Percentiles rank a stretch among this genome's conserved stretches.
Evolutionary conservation across 2,797 vertebrate species (phyloP).

Genomic region (Pantherophis vulpinus): DNA sequence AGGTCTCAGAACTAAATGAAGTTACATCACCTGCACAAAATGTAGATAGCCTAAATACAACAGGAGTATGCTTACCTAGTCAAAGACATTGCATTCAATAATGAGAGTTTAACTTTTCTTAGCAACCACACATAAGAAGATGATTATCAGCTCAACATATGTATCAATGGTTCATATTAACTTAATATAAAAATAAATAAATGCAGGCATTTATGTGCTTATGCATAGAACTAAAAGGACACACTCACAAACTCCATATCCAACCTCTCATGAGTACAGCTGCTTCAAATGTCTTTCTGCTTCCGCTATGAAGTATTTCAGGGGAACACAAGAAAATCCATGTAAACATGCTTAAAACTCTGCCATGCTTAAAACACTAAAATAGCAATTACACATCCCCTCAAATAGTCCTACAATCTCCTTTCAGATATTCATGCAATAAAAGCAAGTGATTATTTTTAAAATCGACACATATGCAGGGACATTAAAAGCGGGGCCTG

Average conservation of each 20-base stretch:
- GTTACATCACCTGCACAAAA: background rate
- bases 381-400: background rate
- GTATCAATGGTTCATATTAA: background rate
- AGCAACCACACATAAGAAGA: background rate
- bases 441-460: background rate
- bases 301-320: background rate
- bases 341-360: background rate
- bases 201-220: background rate
- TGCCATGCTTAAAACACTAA: background rate
- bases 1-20: background rate
- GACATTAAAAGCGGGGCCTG: background rate
- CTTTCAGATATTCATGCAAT: background rate
- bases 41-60: background rate
- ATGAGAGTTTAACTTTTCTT: background rate
- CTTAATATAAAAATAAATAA: no score
- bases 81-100: no score
- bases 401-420: background rate
- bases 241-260: background rate
- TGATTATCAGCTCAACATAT: background rate
- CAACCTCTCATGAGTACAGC: background rate
- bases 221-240: background rate
- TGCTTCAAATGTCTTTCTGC: background rate
- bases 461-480: background rate
- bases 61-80: background rate
- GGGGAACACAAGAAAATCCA: background rate